Evolutionary conservation across 2,888 invertebrate genomes (phyloP).

Genomic region (Polietes domitor): DNA sequence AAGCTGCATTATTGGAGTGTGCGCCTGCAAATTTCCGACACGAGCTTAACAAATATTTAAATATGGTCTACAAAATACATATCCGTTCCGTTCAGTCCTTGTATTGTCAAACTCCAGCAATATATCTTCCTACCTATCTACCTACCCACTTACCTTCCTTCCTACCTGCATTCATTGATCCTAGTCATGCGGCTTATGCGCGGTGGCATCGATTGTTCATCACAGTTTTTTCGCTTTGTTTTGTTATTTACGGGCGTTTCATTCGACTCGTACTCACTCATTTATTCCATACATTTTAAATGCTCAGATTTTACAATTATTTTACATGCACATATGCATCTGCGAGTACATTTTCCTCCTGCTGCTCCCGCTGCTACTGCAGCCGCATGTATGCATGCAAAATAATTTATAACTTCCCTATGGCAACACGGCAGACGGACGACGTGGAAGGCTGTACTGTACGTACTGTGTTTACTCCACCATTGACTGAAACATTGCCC

Average conservation of each 20-base stretch:
- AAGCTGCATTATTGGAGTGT: too few relatives aligned
- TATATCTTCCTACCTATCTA: too few relatives aligned
- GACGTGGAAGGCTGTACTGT: conserved; percentile 42
- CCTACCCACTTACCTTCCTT: too few relatives aligned
- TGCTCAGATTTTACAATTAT: conserved; percentile 28
- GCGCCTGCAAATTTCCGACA: too few relatives aligned
- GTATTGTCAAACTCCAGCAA: too few relatives aligned
- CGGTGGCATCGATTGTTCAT: conserved; percentile 19
- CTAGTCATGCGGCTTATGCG: background rate
- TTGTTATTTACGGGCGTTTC: background rate
- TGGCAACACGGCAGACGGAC: conserved; percentile 66
- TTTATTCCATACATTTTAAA: conserved; percentile 32
- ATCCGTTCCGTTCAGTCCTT: too few relatives aligned
- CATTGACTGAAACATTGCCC: conserved; percentile 57
- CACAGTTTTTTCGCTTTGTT: background rate
- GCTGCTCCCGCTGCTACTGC: conserved; percentile 60
- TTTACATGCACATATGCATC: conserved; percentile 25
- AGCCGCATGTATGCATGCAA: conserved; percentile 66
- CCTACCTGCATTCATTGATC: too few relatives aligned
- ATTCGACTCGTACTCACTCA: background rate
- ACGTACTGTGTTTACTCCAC: background rate
- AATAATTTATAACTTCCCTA: conserved; percentile 70
- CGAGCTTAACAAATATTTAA: too few relatives aligned
- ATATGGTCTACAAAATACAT: too few relatives aligned
- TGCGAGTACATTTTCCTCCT: background rate